Conservation (phyloP, 2,113 vertebrate genomes). For the Python bivittatus region DNA sequence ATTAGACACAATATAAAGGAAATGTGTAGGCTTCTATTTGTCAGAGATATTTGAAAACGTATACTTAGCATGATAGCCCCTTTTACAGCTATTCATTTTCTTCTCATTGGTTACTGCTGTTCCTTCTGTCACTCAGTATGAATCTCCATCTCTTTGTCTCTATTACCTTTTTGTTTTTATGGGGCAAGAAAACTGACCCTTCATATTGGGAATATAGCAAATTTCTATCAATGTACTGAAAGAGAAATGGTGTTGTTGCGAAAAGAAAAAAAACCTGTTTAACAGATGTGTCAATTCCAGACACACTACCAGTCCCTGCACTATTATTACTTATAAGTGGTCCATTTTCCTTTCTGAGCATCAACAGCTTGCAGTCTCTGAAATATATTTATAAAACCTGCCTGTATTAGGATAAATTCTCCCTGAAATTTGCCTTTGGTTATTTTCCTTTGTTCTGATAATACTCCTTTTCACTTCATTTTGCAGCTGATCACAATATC, state of each 20-base stretch:
- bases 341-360: conserved; percentile 68
- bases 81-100: conserved; percentile 23
- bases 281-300: conserved; percentile 32
- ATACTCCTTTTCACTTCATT: conserved; percentile 50
- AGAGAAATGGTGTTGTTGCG: neutral
- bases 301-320: conserved; percentile 38
- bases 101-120: conserved; percentile 12
- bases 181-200: conserved; percentile 33
- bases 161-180: neutral
- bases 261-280: conserved; percentile 32
- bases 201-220: conserved; percentile 19
- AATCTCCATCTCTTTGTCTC: neutral
- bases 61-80: conserved; percentile 1
- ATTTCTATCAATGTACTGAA: conserved; percentile 28
- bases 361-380: conserved; percentile 57
- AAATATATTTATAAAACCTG: conserved; percentile 70
- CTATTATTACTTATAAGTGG: conserved; percentile 68
- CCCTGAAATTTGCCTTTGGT: conserved; percentile 65
- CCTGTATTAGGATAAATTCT: conserved; percentile 68
- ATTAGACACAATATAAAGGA: conserved; percentile 17
- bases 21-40: neutral
- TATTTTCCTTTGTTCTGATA: conserved; percentile 63
- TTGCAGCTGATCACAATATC: conserved; percentile 8
- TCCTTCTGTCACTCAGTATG: conserved; percentile 38
- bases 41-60: conserved; percentile 43